These are phyloP conservation scores for Hapalemur alaotrensis DNA, from an alignment of 2,797 vertebrate species.

Conservation along the genomic window DNA sequence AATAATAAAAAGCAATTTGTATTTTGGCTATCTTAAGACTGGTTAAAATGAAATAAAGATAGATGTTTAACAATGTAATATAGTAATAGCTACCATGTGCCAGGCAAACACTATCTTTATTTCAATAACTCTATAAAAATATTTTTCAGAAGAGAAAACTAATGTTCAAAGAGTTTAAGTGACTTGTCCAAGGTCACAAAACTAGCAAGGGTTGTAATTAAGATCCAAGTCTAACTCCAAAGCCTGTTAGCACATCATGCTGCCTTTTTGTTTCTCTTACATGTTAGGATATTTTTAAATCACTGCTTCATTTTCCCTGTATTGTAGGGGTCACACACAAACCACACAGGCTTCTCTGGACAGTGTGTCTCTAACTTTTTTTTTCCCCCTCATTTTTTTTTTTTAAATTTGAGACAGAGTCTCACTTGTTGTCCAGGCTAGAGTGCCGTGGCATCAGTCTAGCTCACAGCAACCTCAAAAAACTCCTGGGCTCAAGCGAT, in stretches of 20 bases:
- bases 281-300: not conserved
- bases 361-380: not conserved
- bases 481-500: too few species aligned
- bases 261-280: not conserved
- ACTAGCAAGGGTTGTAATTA: not conserved
- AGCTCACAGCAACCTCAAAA: too few species aligned
- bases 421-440: too few species aligned
- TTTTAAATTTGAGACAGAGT: too few species aligned
- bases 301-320: not conserved
- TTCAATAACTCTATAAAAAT: not conserved
- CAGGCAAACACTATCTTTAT: not conserved
- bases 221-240: not conserved
- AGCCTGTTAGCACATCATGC: too few species aligned
- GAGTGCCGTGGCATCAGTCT: too few species aligned
- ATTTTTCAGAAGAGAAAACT: slow-evolving; percentile 34
- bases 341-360: not conserved
- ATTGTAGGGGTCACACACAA: not conserved
- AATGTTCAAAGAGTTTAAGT: not conserved
- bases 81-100: not conserved
- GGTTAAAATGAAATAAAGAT: not conserved
- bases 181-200: not conserved
- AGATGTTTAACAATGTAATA: not conserved
- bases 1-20: not conserved
- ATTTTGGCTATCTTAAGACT: not conserved
- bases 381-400: too few species aligned